These are phyloP conservation scores for Sandelia bainsii DNA, from an alignment of 2,797 vertebrate species.

Conservation along the genomic window DNA sequence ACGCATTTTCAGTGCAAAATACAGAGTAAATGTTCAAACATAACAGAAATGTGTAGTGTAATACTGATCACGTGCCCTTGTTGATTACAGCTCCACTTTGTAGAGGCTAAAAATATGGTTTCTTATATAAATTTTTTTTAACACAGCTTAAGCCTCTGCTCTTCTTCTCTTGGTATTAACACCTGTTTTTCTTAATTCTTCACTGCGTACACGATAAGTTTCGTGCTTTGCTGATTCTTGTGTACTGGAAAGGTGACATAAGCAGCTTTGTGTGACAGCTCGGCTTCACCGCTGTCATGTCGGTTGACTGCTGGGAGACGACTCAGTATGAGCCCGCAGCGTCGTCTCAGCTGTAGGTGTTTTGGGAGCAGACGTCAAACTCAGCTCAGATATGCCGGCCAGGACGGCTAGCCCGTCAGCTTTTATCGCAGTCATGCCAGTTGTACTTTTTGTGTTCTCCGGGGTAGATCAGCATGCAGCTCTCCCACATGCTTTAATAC, in stretches of 20 bases:
- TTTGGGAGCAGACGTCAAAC: conserved; percentile 45
- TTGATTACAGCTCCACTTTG: too few species aligned
- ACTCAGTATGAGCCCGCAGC: conserved; percentile 24
- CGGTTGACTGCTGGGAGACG: conserved; percentile 28
- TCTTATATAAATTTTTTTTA: conserved; percentile 6
- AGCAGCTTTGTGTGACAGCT: conserved; percentile 61
- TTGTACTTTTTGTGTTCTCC: conserved; percentile 38
- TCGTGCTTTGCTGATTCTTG: conserved; percentile 18
- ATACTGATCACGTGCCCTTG: too few species aligned
- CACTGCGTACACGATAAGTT: conserved; percentile 8
- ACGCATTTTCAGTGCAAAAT: too few species aligned
- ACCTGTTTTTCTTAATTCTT: conserved; percentile 12
- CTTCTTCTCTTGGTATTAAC: conserved; percentile 8
- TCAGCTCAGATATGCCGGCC: conserved; percentile 11
- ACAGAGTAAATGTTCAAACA: too few species aligned
- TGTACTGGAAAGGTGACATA: conserved; percentile 47
- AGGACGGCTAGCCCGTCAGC: conserved; percentile 26
- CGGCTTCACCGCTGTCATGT: conserved; percentile 30
- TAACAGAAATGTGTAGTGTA: too few species aligned
- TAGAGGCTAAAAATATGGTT: not conserved
- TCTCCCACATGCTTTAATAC: conserved; percentile 37
- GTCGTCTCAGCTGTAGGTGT: conserved; percentile 40
- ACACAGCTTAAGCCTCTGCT: not conserved
- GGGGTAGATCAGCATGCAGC: conserved; percentile 12
- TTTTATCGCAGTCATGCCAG: conserved; percentile 54